Evolutionary conservation across 92 coral and sea anemone genomes (phyloP).

Genomic region (Porites lobata): DNA sequence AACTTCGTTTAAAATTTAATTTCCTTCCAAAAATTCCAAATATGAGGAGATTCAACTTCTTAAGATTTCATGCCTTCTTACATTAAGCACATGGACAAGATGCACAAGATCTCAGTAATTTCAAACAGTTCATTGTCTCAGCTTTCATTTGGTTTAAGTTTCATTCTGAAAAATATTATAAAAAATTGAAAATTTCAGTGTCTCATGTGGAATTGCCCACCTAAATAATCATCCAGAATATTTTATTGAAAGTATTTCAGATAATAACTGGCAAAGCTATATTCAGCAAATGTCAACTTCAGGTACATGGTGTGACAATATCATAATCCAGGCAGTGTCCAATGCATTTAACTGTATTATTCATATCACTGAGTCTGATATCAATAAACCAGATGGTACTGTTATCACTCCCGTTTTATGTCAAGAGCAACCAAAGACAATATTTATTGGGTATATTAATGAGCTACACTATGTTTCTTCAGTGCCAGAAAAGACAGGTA

Average conservation of each 20-base stretch:
- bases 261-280: slow-evolving; percentile 45
- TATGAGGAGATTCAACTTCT: too few species aligned
- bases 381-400: slow-evolving; percentile 26
- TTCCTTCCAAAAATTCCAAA: too few species aligned
- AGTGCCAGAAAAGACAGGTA: neutral
- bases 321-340: slow-evolving; percentile 66
- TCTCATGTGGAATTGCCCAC: too few species aligned
- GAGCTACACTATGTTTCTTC: neutral
- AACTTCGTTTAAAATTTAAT: too few species aligned
- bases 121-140: too few species aligned
- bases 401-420: slow-evolving; percentile 33
- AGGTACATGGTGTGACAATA: slow-evolving; percentile 72
- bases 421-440: slow-evolving; percentile 2
- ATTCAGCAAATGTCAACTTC: slow-evolving; percentile 65
- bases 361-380: slow-evolving; percentile 34
- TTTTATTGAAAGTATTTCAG: slow-evolving; percentile 41
- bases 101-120: too few species aligned
- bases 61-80: too few species aligned
- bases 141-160: too few species aligned
- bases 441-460: slow-evolving; percentile 52
- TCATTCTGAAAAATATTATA: too few species aligned
- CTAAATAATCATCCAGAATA: slow-evolving; percentile 8
- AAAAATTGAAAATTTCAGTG: too few species aligned
- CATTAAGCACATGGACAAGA: too few species aligned
- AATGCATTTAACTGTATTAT: slow-evolving; percentile 57